phyloP scores from a whole-genome alignment of 1,140 invertebrate species.

The Eupristina koningsbergeri region DNA sequence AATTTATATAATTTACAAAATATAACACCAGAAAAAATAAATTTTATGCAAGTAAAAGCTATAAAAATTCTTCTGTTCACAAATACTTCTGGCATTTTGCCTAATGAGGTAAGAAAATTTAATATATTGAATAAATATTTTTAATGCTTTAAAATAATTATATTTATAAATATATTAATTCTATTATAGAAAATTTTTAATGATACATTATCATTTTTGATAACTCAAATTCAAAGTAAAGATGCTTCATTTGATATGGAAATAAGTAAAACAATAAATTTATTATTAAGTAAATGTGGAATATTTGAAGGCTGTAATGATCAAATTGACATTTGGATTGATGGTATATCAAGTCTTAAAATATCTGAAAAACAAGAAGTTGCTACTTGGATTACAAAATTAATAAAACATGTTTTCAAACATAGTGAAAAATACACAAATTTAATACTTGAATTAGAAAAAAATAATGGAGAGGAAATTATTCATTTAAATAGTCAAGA shows the following conservation, averaged over 20 bases:
- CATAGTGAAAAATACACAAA: constrained; percentile 61
- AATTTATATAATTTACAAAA: constrained; percentile 56
- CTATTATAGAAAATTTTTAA: constrained; percentile 73
- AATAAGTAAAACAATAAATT: constrained; percentile 66
- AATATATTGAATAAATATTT: constrained; percentile 20
- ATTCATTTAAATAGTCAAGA: constrained; percentile 49
- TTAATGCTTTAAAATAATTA: neutral
- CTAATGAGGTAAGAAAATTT: constrained; percentile 67
- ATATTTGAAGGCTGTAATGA: constrained; percentile 77
- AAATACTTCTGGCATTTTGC: constrained; percentile 75
- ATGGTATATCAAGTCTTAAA: constrained; percentile 69
- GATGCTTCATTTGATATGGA: constrained; percentile 43
- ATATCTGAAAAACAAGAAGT: constrained; percentile 58
- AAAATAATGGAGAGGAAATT: constrained; percentile 51
- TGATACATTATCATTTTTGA: constrained; percentile 74
- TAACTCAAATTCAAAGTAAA: constrained; percentile 61
- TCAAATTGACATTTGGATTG: constrained; percentile 80
- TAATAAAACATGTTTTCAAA: constrained; percentile 57
- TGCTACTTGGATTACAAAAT: constrained; percentile 62
- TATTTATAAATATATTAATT: neutral
- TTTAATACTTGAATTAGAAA: constrained; percentile 57
- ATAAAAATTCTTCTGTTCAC: constrained; percentile 77
- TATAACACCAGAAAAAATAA: constrained; percentile 60
- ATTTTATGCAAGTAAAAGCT: constrained; percentile 78
- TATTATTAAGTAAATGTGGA: constrained; percentile 76